Conservation (phyloP, 2,888 invertebrate species). For the Emmelina monodactyla region DNA sequence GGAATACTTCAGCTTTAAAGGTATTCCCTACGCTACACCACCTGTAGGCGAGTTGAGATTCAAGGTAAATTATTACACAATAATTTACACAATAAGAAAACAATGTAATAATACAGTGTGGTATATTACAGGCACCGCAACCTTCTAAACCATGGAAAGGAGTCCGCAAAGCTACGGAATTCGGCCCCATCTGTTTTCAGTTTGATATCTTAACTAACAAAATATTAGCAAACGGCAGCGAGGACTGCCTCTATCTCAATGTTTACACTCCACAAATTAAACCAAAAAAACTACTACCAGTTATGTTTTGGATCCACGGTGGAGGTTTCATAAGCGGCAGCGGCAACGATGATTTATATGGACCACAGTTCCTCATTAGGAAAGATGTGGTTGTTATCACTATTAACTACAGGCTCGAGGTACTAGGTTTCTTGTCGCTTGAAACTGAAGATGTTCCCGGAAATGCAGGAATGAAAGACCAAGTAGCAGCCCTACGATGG, state of each 20-base stretch:
- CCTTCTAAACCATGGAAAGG: slow-evolving; percentile 37
- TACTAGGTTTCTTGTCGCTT: slow-evolving; percentile 27
- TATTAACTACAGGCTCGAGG: slow-evolving; percentile 28
- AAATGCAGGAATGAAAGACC: slow-evolving; percentile 35
- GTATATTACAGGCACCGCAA: slow-evolving; percentile 33
- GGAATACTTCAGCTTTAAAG: slow-evolving; percentile 16
- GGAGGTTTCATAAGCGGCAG: slow-evolving; percentile 24
- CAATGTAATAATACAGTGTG: background rate
- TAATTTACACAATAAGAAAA: background rate
- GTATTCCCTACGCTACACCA: slow-evolving; percentile 36
- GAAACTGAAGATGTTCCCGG: slow-evolving; percentile 29
- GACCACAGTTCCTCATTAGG: slow-evolving; percentile 26
- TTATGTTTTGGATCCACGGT: slow-evolving; percentile 40
- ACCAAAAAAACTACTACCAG: slow-evolving; percentile 25
- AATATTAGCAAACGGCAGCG: slow-evolving; percentile 22
- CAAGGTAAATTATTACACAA: slow-evolving; percentile 23
- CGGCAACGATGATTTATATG: slow-evolving; percentile 23
- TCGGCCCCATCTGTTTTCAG: slow-evolving; percentile 33
- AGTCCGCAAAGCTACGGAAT: slow-evolving; percentile 31
- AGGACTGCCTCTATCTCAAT: slow-evolving; percentile 47
- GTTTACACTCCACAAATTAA: slow-evolving; percentile 37
- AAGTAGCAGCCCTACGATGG: slow-evolving; percentile 30
- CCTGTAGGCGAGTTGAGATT: slow-evolving; percentile 41
- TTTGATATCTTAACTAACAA: slow-evolving; percentile 17
- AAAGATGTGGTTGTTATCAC: slow-evolving; percentile 28